Conservation (phyloP, 1,140 invertebrate genomes). For the Sycophaga agraensis region DNA sequence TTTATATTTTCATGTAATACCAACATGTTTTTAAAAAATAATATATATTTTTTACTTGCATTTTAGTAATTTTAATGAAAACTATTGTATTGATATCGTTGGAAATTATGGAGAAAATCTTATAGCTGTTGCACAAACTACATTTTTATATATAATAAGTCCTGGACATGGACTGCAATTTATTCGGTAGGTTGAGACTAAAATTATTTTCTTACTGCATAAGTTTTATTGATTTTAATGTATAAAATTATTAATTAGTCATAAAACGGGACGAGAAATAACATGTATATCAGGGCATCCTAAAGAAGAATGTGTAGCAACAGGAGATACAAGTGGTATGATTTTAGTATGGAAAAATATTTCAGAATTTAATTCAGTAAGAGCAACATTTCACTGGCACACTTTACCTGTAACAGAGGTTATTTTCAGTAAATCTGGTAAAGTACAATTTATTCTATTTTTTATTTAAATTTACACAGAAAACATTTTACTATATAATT, state of each 20-base stretch:
- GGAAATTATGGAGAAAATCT: slow-evolving; percentile 52
- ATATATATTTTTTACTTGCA: slow-evolving; percentile 19
- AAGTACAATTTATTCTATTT: slow-evolving; percentile 30
- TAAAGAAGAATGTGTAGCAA: slow-evolving; percentile 66
- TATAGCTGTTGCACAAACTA: slow-evolving; percentile 43
- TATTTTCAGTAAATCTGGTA: slow-evolving; percentile 69
- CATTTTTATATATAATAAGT: slow-evolving; percentile 44
- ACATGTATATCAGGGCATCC: slow-evolving; percentile 74
- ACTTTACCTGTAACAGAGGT: slow-evolving; percentile 71
- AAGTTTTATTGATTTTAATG: slow-evolving; percentile 5
- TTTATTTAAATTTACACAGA: slow-evolving; percentile 1
- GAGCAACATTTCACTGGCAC: slow-evolving; percentile 78
- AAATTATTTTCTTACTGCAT: not conserved
- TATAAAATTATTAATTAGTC: slow-evolving; percentile 42
- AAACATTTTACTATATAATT: too few species aligned
- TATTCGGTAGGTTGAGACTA: slow-evolving; percentile 32
- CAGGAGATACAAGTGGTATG: slow-evolving; percentile 69
- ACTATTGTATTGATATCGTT: slow-evolving; percentile 50
- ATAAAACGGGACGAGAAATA: slow-evolving; percentile 57
- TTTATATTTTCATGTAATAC: not conserved
- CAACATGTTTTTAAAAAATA: not conserved
- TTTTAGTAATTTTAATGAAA: slow-evolving; percentile 35
- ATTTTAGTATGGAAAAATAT: slow-evolving; percentile 68
- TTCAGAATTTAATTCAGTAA: slow-evolving; percentile 47
- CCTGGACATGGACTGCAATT: slow-evolving; percentile 39